Evolutionary conservation across 2,888 invertebrate species (phyloP), one percentile per base, ranked within the genome.

Genomic region (Nasonovia ribisnigri): DNA sequence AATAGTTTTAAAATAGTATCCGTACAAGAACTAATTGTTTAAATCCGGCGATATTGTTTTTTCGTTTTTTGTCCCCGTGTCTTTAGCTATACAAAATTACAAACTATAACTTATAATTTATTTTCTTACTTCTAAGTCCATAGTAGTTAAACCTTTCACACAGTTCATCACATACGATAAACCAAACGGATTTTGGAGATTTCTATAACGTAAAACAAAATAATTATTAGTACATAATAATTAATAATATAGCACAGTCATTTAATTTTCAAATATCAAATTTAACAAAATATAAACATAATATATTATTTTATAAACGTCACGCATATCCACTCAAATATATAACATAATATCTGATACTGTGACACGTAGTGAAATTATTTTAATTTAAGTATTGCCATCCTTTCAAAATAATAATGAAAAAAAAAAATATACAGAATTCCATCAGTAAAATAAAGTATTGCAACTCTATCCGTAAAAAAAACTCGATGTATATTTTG

Each of bases 81-180:
- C 36, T 77, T 77, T 77, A 77, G 6, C 36, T 36, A 67, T n/a
- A n/a, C 46, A n/a, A n/a, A n/a, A 6, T 6, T 48, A 48, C 13
- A 36, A 77, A 77, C 36, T 77, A 51, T 89, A n/a, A n/a, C n/a
- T n/a, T n/a, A 51, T 57, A 60, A 46, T 43, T 42, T 36, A 20
- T 42, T 94, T 95, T 96, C 97, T 97, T 96, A 99, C 99, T 98
- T 97, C 98, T 97, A 97, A 99, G 98, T 95, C 99, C 99, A 97
- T 99, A 99, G 96, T 97, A 99, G 94, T 98, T 98, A 96, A 99
- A 99, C 95, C 99, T 97, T 96, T 99, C 99, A 96, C 99, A 99
- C 96, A 99, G 99, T 96, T 99, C 99, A 97, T 99, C 99, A 96
- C 97, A 97, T 95, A 99, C 97, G 95, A 99, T 99, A 96, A 99